Percentiles rank a stretch among this genome's conserved stretches.
phyloP scores from a whole-genome alignment of 2,888 invertebrate genomes.

The Yponomeuta cagnagella region DNA sequence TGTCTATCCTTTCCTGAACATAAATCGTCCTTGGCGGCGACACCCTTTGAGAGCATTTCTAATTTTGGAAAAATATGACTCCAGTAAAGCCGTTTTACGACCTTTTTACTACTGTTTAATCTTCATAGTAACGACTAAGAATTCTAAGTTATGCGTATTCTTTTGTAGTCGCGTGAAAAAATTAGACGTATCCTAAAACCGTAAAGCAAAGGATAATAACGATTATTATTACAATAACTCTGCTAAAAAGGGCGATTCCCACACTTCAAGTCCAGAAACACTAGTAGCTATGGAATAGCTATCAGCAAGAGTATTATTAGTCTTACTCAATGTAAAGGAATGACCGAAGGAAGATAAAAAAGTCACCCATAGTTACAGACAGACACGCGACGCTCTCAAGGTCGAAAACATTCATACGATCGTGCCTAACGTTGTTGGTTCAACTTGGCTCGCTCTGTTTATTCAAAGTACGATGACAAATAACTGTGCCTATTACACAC shows the following conservation, averaged over 20 bases:
- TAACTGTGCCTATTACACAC: background rate
- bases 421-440: too few relatives aligned
- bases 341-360: background rate
- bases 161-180: slow-evolving; percentile 11
- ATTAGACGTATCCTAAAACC: slow-evolving; percentile 2
- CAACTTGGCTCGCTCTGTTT: background rate
- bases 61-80: slow-evolving; percentile 59
- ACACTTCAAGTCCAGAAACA: background rate
- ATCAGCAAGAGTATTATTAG: slow-evolving; percentile 1
- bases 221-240: background rate
- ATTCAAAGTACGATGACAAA: background rate
- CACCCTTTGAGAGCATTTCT: slow-evolving; percentile 54
- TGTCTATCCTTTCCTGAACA: slow-evolving; percentile 43
- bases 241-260: background rate
- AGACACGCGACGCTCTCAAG: slow-evolving; percentile 40
- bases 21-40: slow-evolving; percentile 49
- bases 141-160: slow-evolving; percentile 10
- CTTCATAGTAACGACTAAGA: slow-evolving; percentile 44
- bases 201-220: background rate
- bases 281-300: background rate
- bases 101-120: slow-evolving; percentile 70
- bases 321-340: background rate
- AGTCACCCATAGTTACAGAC: slow-evolving; percentile 22
- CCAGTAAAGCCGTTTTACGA: slow-evolving; percentile 63
- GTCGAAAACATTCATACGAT: slow-evolving; percentile 20